Conservation (phyloP, 2,797 vertebrate species). For the Galagoides demidoff region DNA sequence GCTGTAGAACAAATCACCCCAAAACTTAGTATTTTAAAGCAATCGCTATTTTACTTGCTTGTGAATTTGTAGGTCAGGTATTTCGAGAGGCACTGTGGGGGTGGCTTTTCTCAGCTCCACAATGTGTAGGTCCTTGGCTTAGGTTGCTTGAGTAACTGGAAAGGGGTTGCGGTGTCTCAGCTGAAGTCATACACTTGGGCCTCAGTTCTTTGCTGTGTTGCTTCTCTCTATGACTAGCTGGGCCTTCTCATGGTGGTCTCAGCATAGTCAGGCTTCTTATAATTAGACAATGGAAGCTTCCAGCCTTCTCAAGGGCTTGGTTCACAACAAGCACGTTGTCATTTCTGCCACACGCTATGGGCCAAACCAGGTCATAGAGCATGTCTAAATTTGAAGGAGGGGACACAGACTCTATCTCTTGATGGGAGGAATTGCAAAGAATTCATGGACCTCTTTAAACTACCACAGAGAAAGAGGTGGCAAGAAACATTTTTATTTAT, state of each 20-base stretch:
- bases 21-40: constrained; percentile 50
- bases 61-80: constrained; percentile 48
- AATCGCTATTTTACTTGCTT: constrained; percentile 38
- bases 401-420: constrained; percentile 24
- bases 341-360: constrained; percentile 15
- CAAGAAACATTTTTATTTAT: constrained; percentile 34
- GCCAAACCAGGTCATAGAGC: constrained; percentile 25
- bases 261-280: constrained; percentile 44
- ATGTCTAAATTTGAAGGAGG: constrained; percentile 28
- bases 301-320: neutral
- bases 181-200: neutral
- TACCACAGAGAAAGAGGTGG: neutral
- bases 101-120: neutral
- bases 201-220: constrained; percentile 36
- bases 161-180: neutral
- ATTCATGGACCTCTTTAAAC: constrained; percentile 38
- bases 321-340: constrained; percentile 15
- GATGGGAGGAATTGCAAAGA: neutral
- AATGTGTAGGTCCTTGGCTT: constrained; percentile 25
- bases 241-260: neutral
- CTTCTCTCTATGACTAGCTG: neutral
- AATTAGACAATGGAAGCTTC: neutral
- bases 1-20: constrained; percentile 29
- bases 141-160: neutral
- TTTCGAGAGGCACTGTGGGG: constrained; percentile 7